Percentiles rank a stretch among this genome's conserved stretches.
phyloP scores from a whole-genome alignment of 2,888 invertebrate genomes.

The Neoitamus cyanurus region DNA sequence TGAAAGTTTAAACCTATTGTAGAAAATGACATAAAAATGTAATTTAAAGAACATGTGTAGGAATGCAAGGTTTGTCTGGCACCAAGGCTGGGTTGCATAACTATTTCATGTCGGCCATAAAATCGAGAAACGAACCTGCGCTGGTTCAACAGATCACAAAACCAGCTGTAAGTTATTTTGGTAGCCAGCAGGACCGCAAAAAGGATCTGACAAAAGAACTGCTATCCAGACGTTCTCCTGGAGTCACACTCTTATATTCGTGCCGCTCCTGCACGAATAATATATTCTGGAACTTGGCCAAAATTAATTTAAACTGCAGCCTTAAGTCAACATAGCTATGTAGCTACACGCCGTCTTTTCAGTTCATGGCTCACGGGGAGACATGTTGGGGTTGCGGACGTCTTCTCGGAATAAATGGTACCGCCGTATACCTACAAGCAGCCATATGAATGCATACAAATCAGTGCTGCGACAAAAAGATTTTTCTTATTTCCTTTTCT shows the following conservation, averaged over 20 bases:
- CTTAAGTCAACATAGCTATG: constrained; percentile 54
- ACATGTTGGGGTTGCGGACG: constrained; percentile 43
- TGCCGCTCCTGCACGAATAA: constrained; percentile 52
- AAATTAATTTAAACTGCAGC: constrained; percentile 57
- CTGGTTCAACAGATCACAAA: constrained; percentile 46
- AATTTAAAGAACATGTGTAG: constrained; percentile 37
- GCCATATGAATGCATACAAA: constrained; percentile 36
- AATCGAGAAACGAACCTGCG: constrained; percentile 17
- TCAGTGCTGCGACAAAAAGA: constrained; percentile 41
- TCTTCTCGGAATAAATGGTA: constrained; percentile 35
- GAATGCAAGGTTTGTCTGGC: constrained; percentile 25
- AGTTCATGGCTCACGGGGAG: constrained; percentile 44
- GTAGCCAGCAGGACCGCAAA: constrained; percentile 44
- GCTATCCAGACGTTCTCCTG: neutral
- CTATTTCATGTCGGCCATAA: constrained; percentile 40
- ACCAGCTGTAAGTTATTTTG: constrained; percentile 45
- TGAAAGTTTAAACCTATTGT: constrained; percentile 14
- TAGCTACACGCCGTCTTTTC: constrained; percentile 39
- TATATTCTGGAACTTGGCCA: constrained; percentile 56
- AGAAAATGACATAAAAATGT: constrained; percentile 14
- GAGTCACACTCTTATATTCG: constrained; percentile 32
- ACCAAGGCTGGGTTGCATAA: constrained; percentile 23
- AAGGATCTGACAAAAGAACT: constrained; percentile 36
- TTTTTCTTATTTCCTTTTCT: constrained; percentile 38
- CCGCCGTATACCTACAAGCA: constrained; percentile 19